These are phyloP conservation scores for Acheta domesticus DNA, from an alignment of 2,888 invertebrate genomes.

Conservation along the genomic window DNA sequence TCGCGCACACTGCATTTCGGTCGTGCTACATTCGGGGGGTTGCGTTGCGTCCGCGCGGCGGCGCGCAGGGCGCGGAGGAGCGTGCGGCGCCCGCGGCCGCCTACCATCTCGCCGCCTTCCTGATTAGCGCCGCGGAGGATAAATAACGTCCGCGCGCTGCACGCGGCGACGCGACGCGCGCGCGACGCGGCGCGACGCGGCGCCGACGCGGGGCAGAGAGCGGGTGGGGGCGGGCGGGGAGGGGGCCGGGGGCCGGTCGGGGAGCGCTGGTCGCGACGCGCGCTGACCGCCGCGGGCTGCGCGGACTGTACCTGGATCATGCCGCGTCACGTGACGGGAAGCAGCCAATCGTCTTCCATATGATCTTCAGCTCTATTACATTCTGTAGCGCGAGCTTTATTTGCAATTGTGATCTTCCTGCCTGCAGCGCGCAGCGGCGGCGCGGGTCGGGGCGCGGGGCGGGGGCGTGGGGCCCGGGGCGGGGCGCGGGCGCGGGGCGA, in stretches of 20 bases:
- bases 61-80: not conserved
- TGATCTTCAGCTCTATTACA: slow-evolving; percentile 34
- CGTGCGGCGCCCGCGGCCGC: not conserved
- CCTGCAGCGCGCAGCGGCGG: not conserved
- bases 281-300: not conserved
- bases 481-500: no score
- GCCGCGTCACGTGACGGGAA: slow-evolving; percentile 36
- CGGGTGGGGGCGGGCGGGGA: not conserved
- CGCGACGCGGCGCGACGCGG: not conserved
- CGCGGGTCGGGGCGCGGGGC: not conserved
- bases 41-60: not conserved
- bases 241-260: not conserved
- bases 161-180: not conserved
- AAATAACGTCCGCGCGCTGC: not conserved
- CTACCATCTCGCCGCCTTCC: not conserved
- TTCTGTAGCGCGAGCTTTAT: slow-evolving; percentile 31
- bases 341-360: slow-evolving; percentile 38
- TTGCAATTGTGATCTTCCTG: slow-evolving; percentile 37
- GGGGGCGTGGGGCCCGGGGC: no score
- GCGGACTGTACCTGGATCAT: slow-evolving; percentile 35
- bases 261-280: not conserved
- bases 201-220: not conserved
- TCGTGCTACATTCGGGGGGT: not conserved
- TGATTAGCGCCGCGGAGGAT: not conserved
- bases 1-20: not conserved